Evolutionary conservation across 2,888 invertebrate genomes (phyloP), one percentile per base, ranked within the genome.

Genomic region (Gymnocheta viridis): DNA sequence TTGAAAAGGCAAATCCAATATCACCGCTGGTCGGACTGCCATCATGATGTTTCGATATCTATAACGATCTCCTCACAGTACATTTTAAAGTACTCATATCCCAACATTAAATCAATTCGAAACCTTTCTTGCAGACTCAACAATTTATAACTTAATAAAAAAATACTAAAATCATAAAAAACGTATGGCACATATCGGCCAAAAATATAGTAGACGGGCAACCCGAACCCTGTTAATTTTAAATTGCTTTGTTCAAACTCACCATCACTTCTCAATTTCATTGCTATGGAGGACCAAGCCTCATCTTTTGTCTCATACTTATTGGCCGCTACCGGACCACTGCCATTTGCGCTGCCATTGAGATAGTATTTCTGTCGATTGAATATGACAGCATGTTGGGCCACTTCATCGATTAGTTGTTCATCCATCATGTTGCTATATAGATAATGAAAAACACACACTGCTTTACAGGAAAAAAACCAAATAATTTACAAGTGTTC

Each of bases 291-390:
- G 47, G 89, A 89, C 92, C 92, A 92, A 32, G 92, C 92, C 67
- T 91, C 90, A 76, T 92, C 92, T 87, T 92, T 92, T 35, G 91
- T 91, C 85, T 91, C 91, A 82, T 91, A 91, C 85, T 91, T 91
- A 38, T 89, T 91, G 27, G 47, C 88, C 56, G 66, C 19, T 19
- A 82, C 76, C 9, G 58, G 73, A 7, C 82, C 84, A 66, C 83
- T 82, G 38, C 85, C 82, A 70, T 86, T 88, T 35, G 77, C 81
- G 76, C 87, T 88, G 69, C 88, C 91, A 82, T 91, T 91, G 19
- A 92, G 86, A 77, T 91, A 92, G 86, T 92, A 92, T 82, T 92
- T 92, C 80, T 92, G 92, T 9, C 92, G 87, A 87, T 92, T 92
- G 81, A 88, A 92, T 19, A 92, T 92, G 29, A 92, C 92, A 27